phyloP scores from a whole-genome alignment of 2,113 vertebrate species.

The Ammodytes marinus region DNA sequence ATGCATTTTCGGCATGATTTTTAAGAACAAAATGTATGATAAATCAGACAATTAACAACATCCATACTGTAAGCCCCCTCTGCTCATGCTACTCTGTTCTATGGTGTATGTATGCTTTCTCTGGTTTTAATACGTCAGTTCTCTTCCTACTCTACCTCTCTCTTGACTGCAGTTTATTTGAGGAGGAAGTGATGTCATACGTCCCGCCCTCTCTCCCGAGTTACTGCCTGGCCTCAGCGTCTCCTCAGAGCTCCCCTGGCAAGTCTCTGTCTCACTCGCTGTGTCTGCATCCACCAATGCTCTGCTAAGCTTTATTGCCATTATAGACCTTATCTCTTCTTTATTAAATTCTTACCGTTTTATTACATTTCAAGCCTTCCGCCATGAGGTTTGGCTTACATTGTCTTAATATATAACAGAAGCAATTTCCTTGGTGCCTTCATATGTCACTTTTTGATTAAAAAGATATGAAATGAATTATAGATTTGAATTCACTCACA shows the following conservation, averaged over 20 bases:
- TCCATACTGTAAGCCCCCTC: background rate
- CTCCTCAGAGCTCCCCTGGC: conserved; percentile 98
- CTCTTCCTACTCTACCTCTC: background rate
- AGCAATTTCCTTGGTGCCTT: background rate
- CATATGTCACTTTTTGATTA: too few species aligned
- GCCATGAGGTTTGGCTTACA: background rate
- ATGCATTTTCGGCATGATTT: too few species aligned
- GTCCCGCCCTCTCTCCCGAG: conserved; percentile 95
- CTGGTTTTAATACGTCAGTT: background rate
- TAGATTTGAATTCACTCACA: background rate
- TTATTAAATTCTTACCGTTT: conserved; percentile 42
- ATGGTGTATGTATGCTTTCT: background rate
- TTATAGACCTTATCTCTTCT: background rate
- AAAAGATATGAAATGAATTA: too few species aligned
- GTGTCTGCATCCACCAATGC: conserved; percentile 21
- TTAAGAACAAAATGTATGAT: too few species aligned
- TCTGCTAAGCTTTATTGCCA: background rate
- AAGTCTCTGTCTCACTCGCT: conserved; percentile 45
- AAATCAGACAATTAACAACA: too few species aligned
- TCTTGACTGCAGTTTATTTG: conserved; percentile 90
- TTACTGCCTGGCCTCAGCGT: conserved; percentile 90
- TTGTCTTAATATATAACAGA: conserved; percentile 20
- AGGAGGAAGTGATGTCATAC: conserved; percentile 99
- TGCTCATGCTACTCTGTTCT: background rate
- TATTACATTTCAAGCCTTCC: conserved; percentile 11